A percentile compares a stretch with the other conserved stretches of the same genome.
phyloP scores from a whole-genome alignment of 2,888 invertebrate species.

The Ormia ochracea region DNA sequence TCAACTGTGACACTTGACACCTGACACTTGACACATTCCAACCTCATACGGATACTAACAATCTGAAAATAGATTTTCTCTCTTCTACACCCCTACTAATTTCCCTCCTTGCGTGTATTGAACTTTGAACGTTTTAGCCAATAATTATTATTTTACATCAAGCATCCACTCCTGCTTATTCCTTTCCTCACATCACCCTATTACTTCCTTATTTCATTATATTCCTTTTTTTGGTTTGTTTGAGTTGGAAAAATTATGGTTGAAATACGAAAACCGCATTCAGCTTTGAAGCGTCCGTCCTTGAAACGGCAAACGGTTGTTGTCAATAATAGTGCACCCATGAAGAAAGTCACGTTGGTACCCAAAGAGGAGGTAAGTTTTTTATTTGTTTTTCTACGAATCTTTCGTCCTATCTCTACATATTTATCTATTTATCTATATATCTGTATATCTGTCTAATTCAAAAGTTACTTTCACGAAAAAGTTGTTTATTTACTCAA shows the following conservation, averaged over 20 bases:
- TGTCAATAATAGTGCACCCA: constrained; percentile 75
- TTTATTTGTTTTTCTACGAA: too few species aligned
- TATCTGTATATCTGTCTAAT: neutral
- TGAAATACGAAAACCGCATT: constrained; percentile 76
- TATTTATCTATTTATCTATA: neutral
- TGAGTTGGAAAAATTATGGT: constrained; percentile 68
- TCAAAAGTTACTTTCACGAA: too few species aligned
- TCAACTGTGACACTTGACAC: neutral
- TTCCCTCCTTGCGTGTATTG: neutral
- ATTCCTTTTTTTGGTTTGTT: neutral
- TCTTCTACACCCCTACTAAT: neutral
- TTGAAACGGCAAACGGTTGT: constrained; percentile 76
- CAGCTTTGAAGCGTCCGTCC: constrained; percentile 74
- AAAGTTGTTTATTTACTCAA: too few species aligned
- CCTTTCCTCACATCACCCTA: neutral
- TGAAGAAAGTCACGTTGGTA: constrained; percentile 76
- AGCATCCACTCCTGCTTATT: neutral
- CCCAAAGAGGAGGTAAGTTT: constrained; percentile 77
- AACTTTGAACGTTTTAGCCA: neutral
- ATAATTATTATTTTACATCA: constrained; percentile 4
- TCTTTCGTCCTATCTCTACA: too few species aligned
- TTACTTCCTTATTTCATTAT: neutral
- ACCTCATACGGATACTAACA: neutral
- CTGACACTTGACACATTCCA: constrained; percentile 1
- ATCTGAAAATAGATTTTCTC: neutral